Evolutionary conservation across 2,888 invertebrate species (phyloP).

Genomic region (Hirudinaria manillensis): DNA sequence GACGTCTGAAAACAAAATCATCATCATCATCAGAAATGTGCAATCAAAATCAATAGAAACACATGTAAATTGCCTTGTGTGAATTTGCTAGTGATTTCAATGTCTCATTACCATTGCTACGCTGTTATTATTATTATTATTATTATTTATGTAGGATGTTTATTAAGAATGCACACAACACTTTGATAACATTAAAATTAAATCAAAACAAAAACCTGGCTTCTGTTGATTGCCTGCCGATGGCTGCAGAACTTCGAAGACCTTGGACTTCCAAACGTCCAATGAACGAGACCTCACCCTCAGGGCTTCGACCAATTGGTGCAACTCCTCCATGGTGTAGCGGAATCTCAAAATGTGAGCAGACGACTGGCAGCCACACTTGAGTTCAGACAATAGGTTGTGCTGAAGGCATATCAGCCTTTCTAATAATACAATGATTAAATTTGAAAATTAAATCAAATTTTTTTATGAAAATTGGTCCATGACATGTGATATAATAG

Average conservation of each 20-base stretch:
- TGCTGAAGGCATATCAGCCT: slow-evolving; percentile 23
- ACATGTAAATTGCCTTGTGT: background rate
- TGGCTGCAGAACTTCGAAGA: slow-evolving; percentile 76
- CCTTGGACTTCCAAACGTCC: slow-evolving; percentile 81
- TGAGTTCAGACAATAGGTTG: background rate
- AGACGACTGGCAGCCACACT: slow-evolving; percentile 41
- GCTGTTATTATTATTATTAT: background rate
- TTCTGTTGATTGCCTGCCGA: slow-evolving; percentile 57
- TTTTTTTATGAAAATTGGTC: background rate
- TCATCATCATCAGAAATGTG: background rate
- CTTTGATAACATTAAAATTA: no score
- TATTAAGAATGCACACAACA: background rate
- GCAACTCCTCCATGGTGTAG: slow-evolving; percentile 88
- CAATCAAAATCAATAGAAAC: background rate
- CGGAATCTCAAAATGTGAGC: slow-evolving; percentile 63
- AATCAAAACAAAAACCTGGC: slow-evolving; percentile 44
- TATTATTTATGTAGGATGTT: background rate
- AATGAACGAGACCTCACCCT: slow-evolving; percentile 82
- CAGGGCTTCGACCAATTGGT: slow-evolving; percentile 77
- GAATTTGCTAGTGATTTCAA: no score
- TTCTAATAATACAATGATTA: background rate
- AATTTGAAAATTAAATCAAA: background rate
- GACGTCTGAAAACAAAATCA: slow-evolving; percentile 57
- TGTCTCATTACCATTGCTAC: no score
- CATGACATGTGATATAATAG: background rate